Evolutionary conservation across 2,888 invertebrate species (phyloP), one percentile per base, ranked within the genome.

Genomic region (Caenorhabditis sp.): DNA sequence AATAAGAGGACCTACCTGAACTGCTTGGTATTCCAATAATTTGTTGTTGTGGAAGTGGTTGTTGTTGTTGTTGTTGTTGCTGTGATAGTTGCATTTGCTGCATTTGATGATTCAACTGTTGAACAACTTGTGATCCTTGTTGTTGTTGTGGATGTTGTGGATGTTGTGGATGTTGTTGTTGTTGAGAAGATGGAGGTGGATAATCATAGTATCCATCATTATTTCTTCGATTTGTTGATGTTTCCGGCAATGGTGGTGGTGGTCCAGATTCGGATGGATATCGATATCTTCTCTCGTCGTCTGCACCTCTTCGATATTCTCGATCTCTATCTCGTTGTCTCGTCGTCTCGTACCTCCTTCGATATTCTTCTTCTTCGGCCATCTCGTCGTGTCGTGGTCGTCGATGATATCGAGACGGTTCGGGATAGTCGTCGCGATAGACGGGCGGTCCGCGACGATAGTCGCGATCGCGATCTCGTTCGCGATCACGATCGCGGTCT

Each of bases 61-160:
- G 57, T 31, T 26, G 54, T n/a, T n/a, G 57, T 36, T 36, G 58
- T 27, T 31, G 62, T 19, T 36, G 54, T 49, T 54, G 61, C 19
- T 58, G 62, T 26, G 17, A 21, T 31, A 66, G 58, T 23, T 74
- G 71, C 72, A 77, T 69, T 55, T 77, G 77, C 14, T 61, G 61
- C 77, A 79, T 78, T 54, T 78, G 80, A 27, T 75, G 68, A 12
- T 62, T 60, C 57, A 76, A 37, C n/a, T 43, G 43, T 57, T 53
- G 62, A 61, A 49, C n/a, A 8, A 27, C 8, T 2, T 50, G 19
- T n/a, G 51, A 5, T 53, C 21, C 26, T 6, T 51, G 63, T 53
- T 51, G 54, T 50, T 51, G 62, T 43, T 14, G 64, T 26, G 57
- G 64, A 58, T 43, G 43, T 57, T 51, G 62, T 60, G 57, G 4